These are phyloP conservation scores for Acleris laterana DNA, from an alignment of 2,888 invertebrate species.

Conservation along the genomic window DNA sequence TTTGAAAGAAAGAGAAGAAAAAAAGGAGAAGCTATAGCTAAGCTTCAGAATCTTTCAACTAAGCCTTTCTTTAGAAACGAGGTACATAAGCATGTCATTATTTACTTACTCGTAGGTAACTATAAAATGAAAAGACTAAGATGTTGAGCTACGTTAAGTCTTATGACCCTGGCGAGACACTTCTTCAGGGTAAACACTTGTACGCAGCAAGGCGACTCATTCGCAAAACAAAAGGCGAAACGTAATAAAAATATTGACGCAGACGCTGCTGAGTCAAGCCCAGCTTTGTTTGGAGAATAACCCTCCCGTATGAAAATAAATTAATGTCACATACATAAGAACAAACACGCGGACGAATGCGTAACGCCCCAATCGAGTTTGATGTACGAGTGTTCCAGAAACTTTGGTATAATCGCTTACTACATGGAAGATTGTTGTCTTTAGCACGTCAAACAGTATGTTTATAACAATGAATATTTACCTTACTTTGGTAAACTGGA, in stretches of 20 bases:
- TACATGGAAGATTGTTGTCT: conserved; percentile 1
- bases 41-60: too few relatives aligned
- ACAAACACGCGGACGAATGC: conserved; percentile 32
- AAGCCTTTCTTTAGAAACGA: too few relatives aligned
- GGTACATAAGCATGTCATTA: too few relatives aligned
- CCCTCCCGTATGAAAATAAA: conserved; percentile 71
- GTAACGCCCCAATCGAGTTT: conserved; percentile 29
- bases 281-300: conserved; percentile 76
- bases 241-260: conserved; percentile 82
- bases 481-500: too few relatives aligned
- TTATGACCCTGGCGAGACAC: conserved; percentile 63
- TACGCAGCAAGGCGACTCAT: conserved; percentile 64
- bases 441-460: background rate
- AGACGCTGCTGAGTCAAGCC: conserved; percentile 72
- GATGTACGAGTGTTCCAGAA: conserved; percentile 27
- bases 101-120: too few relatives aligned
- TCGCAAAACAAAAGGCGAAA: conserved; percentile 79
- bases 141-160: conserved; percentile 9
- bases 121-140: background rate
- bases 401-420: background rate
- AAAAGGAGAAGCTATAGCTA: too few relatives aligned
- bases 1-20: too few relatives aligned
- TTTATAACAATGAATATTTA: too few relatives aligned
- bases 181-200: conserved; percentile 68
- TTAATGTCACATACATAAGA: conserved; percentile 62